Evolutionary conservation across 2,797 vertebrate genomes (phyloP).

Genomic region (Enteromius argenteus): DNA sequence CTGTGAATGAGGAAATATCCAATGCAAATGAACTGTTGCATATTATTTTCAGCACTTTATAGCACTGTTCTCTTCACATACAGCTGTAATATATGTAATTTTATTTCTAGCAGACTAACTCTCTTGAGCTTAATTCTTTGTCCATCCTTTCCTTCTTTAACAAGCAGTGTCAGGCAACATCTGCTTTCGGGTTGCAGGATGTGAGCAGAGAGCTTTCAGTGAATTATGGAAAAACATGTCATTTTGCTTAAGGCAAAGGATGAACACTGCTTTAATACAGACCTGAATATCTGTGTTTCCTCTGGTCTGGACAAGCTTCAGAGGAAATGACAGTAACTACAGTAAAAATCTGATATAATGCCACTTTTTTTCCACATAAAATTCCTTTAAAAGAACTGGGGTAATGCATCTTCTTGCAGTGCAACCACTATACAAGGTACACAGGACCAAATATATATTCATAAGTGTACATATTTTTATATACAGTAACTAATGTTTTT

Average conservation of each 20-base stretch:
- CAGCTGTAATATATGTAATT: neutral
- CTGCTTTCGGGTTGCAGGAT: slow-evolving; percentile 40
- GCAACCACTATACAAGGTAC: neutral
- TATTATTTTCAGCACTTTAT: neutral
- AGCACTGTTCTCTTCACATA: neutral
- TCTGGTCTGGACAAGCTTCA: neutral
- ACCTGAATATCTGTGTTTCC: slow-evolving; percentile 41
- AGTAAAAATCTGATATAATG: neutral
- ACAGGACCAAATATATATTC: neutral
- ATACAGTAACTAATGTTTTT: too few species aligned
- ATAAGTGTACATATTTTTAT: neutral
- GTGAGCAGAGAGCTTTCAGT: slow-evolving; percentile 23
- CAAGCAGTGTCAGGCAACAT: slow-evolving; percentile 12
- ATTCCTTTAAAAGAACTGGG: neutral
- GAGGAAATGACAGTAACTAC: slow-evolving; percentile 14
- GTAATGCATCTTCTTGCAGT: neutral
- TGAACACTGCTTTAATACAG: slow-evolving; percentile 29
- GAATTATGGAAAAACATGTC: slow-evolving; percentile 17
- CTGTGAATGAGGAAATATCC: neutral
- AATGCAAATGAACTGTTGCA: slow-evolving; percentile 13
- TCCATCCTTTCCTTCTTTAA: neutral
- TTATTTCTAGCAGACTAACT: neutral
- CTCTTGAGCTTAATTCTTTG: neutral
- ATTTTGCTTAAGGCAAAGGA: slow-evolving; percentile 10
- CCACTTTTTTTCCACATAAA: neutral